Evolutionary conservation across 1,140 invertebrate species (phyloP), one percentile per base, ranked within the genome.

Genomic region (Protaetia brevitarsis): DNA sequence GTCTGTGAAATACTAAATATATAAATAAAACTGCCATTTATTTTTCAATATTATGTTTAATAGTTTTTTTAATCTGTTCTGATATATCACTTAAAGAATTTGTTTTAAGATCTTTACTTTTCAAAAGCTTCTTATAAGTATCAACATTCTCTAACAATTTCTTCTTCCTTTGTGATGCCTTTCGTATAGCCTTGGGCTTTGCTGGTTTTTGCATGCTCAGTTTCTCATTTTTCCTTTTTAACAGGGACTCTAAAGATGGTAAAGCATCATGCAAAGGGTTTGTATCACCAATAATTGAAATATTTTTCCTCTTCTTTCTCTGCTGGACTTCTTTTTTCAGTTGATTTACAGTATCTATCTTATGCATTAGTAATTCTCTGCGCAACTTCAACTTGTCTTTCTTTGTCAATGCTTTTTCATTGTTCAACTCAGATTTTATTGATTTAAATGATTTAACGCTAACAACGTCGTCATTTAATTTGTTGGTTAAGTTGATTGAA

Each of bases 321-420:
- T 88, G 82, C 76, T 94, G 94, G 69, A 89, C 89, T 72, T 88
- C 82, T 73, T 90, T 93, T 73, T 93, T 94, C 66, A 88, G 86
- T 34, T 87, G 81, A 58, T 88, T 79, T 7, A 73, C 58, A 2
- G 60, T 23, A 65, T 76, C 73, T 30, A 77, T 73, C 68, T 75
- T 77, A 59, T 71, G 71, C 26, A 76, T 13, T 10, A 77, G 65
- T 30, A 74, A 27, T 30, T 76, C 66, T 58, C 68, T 63, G 51
- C 70, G 66, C 6, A 76, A 31, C 58, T 72, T 73, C 6, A 73
- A n/a, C 69, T 77, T 77, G 7, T 76, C 70, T 63, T 74, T 77
- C 41, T 76, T 77, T 7, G 69, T 30, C 8, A 76, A 37, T 13
- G 51, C 57, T 36, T 60, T 71, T 7, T 41, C 60, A 26, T 41